Evolutionary conservation across 2,113 vertebrate genomes (phyloP).

Genomic region (Zingel zingel): DNA sequence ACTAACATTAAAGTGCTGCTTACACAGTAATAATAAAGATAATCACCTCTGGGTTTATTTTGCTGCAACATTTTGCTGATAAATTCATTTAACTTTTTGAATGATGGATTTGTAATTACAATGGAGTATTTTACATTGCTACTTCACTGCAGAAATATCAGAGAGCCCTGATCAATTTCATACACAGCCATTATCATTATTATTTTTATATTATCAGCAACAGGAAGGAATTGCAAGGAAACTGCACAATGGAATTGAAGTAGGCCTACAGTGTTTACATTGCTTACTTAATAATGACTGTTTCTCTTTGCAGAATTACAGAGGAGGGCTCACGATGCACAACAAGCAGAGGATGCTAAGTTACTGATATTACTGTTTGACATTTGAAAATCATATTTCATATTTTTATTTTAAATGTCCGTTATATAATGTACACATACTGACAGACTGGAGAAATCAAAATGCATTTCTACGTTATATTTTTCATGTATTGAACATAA

Average conservation of each 20-base stretch:
- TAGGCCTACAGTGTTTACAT: neutral
- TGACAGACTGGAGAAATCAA: constrained; percentile 22
- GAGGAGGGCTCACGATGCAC: constrained; percentile 32
- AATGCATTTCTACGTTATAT: constrained; percentile 65
- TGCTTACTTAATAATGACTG: constrained; percentile 14
- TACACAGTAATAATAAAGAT: neutral
- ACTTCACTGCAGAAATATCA: neutral
- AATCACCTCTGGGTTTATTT: neutral
- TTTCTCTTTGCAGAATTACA: constrained; percentile 76
- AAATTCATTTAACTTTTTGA: neutral
- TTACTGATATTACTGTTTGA: constrained; percentile 40
- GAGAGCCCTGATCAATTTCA: neutral
- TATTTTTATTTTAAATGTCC: constrained; percentile 65
- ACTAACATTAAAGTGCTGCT: neutral
- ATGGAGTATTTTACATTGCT: neutral
- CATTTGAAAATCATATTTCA: constrained; percentile 36
- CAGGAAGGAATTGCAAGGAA: neutral
- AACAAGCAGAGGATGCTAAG: constrained; percentile 17
- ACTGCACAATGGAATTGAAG: neutral
- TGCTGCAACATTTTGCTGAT: neutral
- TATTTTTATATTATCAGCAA: neutral
- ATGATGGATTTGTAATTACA: neutral
- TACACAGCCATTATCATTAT: neutral
- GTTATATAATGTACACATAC: constrained; percentile 49
- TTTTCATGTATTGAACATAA: constrained; percentile 71